These are phyloP conservation scores for Macropus fuliginosus DNA, from an alignment of 2,797 vertebrate genomes.

Conservation along the genomic window DNA sequence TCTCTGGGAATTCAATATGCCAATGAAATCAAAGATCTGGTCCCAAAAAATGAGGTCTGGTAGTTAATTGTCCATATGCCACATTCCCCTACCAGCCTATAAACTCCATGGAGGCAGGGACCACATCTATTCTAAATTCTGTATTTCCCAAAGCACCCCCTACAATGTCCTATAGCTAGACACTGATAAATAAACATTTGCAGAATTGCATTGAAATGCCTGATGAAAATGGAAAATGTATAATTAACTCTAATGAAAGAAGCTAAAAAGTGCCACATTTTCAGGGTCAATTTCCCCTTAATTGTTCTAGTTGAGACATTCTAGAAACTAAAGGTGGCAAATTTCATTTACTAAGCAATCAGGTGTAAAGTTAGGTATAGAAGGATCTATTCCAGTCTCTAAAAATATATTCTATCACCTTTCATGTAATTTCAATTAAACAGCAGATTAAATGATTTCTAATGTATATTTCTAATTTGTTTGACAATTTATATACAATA, in stretches of 20 bases:
- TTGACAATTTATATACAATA: neutral
- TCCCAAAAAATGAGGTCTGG: neutral
- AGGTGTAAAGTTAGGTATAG: neutral
- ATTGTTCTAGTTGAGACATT: neutral
- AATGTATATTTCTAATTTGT: neutral
- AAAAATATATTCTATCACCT: neutral
- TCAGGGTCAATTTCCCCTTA: neutral
- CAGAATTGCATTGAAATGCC: neutral
- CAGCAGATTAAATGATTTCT: neutral
- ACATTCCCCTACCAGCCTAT: neutral
- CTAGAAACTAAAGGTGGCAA: neutral
- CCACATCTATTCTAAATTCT: neutral
- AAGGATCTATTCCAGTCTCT: neutral
- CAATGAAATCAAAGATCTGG: neutral
- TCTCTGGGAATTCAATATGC: neutral
- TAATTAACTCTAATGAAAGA: neutral
- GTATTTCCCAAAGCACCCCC: neutral
- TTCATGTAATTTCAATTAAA: neutral
- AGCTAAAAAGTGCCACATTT: neutral
- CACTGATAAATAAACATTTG: neutral
- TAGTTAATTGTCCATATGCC: neutral
- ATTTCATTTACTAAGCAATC: neutral
- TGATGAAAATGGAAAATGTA: neutral
- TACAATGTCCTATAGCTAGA: neutral
- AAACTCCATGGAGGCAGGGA: neutral